Percentiles rank a stretch among this genome's conserved stretches.
Evolutionary conservation across 2,797 vertebrate species (phyloP).

Genomic region (Sparidentex hasta): DNA sequence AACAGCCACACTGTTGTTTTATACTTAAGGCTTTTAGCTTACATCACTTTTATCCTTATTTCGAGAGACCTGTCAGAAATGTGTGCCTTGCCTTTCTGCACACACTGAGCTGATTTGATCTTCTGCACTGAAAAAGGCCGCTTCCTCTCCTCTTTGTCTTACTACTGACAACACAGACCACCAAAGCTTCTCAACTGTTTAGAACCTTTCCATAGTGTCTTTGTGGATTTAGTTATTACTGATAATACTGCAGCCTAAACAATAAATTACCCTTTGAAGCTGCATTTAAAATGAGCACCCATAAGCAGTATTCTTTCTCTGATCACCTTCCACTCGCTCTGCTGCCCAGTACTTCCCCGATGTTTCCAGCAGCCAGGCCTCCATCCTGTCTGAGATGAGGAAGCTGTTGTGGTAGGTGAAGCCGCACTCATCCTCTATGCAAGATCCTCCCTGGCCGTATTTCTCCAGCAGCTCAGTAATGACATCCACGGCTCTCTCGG

Average conservation of each 20-base stretch:
- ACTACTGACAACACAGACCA: too few species aligned
- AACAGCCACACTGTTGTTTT: neutral
- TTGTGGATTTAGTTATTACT: neutral
- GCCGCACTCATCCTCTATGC: constrained; percentile 89
- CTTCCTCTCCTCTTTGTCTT: neutral
- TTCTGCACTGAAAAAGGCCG: neutral
- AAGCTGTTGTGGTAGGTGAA: constrained; percentile 99
- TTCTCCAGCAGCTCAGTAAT: constrained; percentile 92
- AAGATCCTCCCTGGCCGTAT: constrained; percentile 94
- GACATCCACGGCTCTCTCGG: constrained; percentile 90
- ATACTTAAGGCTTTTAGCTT: neutral
- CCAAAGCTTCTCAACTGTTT: neutral
- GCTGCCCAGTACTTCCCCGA: constrained; percentile 95
- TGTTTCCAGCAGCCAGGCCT: constrained; percentile 97
- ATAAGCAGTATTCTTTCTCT: neutral
- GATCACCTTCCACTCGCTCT: constrained; percentile 92
- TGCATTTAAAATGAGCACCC: neutral
- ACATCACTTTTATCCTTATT: neutral
- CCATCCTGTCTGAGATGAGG: constrained; percentile 93
- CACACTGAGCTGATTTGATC: neutral
- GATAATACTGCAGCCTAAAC: neutral
- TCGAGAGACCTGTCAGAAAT: neutral
- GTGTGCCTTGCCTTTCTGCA: neutral
- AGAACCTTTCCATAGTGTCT: neutral
- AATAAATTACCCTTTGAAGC: neutral